phyloP scores from a whole-genome alignment of 1,140 invertebrate species.

The Macrotrachela quadricornifera region DNA sequence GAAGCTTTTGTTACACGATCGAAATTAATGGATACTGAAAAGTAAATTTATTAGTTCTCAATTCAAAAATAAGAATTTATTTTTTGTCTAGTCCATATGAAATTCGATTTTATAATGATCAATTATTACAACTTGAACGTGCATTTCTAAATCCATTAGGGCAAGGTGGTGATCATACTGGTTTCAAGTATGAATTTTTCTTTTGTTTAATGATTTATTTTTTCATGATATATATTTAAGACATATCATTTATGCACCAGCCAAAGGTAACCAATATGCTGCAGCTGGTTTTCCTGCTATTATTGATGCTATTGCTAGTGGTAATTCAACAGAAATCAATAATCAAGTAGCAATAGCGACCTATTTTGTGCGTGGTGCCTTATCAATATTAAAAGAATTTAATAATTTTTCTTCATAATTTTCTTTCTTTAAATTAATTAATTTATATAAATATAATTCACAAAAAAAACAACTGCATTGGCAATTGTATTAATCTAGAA shows the following conservation, averaged over 20 bases:
- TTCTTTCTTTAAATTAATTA: too few species aligned
- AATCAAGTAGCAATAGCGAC: conserved; percentile 3
- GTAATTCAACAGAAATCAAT: conserved; percentile 1
- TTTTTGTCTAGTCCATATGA: not conserved
- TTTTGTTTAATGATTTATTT: not conserved
- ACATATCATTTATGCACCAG: conserved; percentile 8
- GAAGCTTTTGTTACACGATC: too few species aligned
- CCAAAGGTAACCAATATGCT: conserved; percentile 1
- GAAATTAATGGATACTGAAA: too few species aligned
- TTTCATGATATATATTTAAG: conserved; percentile 4
- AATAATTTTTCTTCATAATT: too few species aligned
- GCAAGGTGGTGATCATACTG: not conserved
- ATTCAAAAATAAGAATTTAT: not conserved
- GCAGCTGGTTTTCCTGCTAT: conserved; percentile 5
- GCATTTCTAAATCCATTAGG: conserved; percentile 2
- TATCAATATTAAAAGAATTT: not conserved
- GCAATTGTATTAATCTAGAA: too few species aligned
- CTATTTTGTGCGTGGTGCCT: conserved; percentile 1
- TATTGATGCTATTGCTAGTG: conserved; percentile 1
- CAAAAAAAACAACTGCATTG: too few species aligned
- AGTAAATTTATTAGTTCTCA: too few species aligned
- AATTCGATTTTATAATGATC: conserved; percentile 4
- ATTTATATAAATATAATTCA: too few species aligned
- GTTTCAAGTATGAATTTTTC: not conserved
- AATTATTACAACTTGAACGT: conserved; percentile 1